Percentiles rank a stretch among this genome's conserved stretches.
Conservation (phyloP, 2,888 invertebrate genomes). For the Drosophila meridionalis region DNA sequence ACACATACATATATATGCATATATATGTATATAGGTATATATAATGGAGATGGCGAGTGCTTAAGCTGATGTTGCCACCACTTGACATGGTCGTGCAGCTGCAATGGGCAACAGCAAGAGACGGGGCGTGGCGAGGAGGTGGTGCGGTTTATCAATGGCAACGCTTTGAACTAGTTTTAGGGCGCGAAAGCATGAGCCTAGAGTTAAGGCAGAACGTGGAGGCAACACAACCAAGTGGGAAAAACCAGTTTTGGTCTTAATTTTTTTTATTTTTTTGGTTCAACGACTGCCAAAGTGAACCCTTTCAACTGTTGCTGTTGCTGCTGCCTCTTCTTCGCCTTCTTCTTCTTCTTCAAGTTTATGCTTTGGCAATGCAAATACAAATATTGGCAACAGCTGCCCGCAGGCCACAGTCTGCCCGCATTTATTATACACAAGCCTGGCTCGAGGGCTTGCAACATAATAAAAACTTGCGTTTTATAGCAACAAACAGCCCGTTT, state of each 20-base stretch:
- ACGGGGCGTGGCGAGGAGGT: neutral
- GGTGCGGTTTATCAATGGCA: constrained; percentile 65
- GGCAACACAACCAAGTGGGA: constrained; percentile 27
- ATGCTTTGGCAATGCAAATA: constrained; percentile 44
- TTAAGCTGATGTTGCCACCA: constrained; percentile 51
- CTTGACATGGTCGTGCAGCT: constrained; percentile 48
- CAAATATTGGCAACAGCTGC: constrained; percentile 71
- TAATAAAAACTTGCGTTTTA: constrained; percentile 15
- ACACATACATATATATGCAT: constrained; percentile 10
- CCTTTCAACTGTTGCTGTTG: constrained; percentile 30
- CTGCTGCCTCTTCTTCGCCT: constrained; percentile 11
- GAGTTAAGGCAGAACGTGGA: constrained; percentile 23
- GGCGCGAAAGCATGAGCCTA: constrained; percentile 54
- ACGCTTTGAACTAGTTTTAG: constrained; percentile 66
- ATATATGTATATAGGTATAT: constrained; percentile 4
- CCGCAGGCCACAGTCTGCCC: constrained; percentile 47
- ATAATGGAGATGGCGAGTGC: constrained; percentile 40
- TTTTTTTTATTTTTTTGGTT: constrained; percentile 38
- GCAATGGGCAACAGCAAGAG: constrained; percentile 19
- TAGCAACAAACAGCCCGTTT: constrained; percentile 1
- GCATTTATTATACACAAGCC: constrained; percentile 44
- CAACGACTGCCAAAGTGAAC: constrained; percentile 64
- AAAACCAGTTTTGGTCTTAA: constrained; percentile 43
- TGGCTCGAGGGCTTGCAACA: constrained; percentile 22
- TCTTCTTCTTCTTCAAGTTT: constrained; percentile 17